Evolutionary conservation across 2,888 invertebrate species (phyloP).

Genomic region (Chrysomela aeneicollis): DNA sequence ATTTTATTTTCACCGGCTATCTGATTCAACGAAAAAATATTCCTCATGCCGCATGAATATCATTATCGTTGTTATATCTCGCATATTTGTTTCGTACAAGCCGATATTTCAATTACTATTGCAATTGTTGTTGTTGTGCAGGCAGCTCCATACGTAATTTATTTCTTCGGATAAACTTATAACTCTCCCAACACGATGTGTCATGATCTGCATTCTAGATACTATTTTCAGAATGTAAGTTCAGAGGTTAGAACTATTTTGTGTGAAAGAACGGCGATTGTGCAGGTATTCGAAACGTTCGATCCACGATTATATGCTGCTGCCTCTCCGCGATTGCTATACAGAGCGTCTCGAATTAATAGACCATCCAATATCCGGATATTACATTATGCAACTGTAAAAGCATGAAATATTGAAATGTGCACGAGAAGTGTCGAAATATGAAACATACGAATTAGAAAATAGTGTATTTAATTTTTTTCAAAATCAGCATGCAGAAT

Average conservation of each 20-base stretch:
- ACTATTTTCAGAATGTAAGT: constrained; percentile 45
- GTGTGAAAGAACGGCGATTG: constrained; percentile 44
- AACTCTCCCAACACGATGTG: constrained; percentile 45
- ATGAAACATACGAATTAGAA: no score
- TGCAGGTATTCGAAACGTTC: constrained; percentile 7
- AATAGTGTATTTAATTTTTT: no score
- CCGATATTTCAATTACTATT: neutral
- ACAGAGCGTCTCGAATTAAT: neutral
- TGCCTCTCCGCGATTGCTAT: neutral
- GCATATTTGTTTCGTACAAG: no score
- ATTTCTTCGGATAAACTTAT: constrained; percentile 44
- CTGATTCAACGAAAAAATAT: no score
- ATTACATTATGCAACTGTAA: no score
- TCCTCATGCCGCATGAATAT: no score
- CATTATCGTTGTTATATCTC: no score
- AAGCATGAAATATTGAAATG: no score
- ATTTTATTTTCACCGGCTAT: no score
- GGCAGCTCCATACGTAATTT: constrained; percentile 23
- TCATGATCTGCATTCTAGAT: constrained; percentile 40
- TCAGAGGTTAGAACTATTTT: constrained; percentile 46
- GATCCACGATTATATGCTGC: neutral
- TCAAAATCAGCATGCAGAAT: no score
- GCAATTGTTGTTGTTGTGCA: neutral
- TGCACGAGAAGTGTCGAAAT: no score
- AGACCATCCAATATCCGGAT: no score